Base-by-base conservation (phyloP, 2,888 invertebrate genomes). In the Pandemis heparana region DNA sequence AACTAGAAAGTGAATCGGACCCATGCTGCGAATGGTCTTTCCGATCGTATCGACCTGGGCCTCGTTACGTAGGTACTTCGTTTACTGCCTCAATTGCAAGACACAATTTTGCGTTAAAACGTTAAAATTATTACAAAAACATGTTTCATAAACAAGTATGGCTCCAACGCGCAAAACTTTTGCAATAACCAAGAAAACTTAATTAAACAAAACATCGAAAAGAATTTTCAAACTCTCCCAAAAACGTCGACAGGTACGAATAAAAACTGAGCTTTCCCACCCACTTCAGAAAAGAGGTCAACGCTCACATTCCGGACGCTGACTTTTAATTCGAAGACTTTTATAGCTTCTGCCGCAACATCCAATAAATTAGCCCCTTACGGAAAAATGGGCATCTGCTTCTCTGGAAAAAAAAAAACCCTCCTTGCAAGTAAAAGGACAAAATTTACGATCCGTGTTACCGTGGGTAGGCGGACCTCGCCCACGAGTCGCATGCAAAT, bases 401-500 rank as follows among this genome's bases (percentile, higher is more conserved):
- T 86, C 88, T 87, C 83, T 83, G 87, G n/a, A n/a, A 82, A 89
- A 90, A 90, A 75, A 64, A 92, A 91, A 89, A 80, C 84, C 88
- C 87, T 89, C 83, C 89, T 89, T 89, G 85, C 87, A 90, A 91
- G 91, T 89, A 91, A 91, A 92, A 92, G 90, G 92, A 92, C 90
- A 86, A 91, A 94, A 93, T 94, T 92, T 94, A 93, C 92, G 93
- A 90, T 86, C 90, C 88, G 86, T 87, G 89, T 92, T 90, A 88
- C 89, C 89, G 90, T 90, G 92, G 91, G 92, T 91, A 89, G 92
- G 88, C 87, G 88, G 88, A 87, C 85, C 85, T 86, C 90, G 89
- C 89, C 90, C 89, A 91, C 91, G 91, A 89, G 87, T 84, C 87
- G 92, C 92, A 93, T 94, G 93, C 91, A 93, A 93, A 94, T 94